These are phyloP conservation scores for Lucinisca nassula DNA, from an alignment of 2,888 invertebrate genomes.

Conservation along the genomic window DNA sequence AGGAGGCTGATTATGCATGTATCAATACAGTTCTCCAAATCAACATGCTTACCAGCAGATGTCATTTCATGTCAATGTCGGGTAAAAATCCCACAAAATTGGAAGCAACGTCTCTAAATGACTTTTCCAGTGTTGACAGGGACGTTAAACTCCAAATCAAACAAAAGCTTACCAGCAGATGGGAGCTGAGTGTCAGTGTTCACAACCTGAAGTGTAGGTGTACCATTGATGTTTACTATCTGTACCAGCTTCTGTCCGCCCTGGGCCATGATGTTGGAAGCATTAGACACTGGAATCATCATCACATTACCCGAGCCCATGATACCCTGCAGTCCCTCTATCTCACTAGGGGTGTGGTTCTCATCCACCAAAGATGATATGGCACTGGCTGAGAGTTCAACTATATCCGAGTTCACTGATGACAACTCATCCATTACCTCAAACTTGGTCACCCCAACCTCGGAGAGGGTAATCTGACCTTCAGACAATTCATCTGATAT, in stretches of 20 bases:
- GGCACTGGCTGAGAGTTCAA: not conserved
- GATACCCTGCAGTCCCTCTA: not conserved
- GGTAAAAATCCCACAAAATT: too few species aligned
- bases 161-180: not conserved
- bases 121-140: too few species aligned
- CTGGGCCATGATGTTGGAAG: not conserved
- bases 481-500: not conserved
- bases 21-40: too few species aligned
- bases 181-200: not conserved
- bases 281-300: not conserved
- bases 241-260: constrained; percentile 63
- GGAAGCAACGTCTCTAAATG: too few species aligned
- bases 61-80: too few species aligned
- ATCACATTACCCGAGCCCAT: not conserved
- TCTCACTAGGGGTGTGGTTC: not conserved
- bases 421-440: not conserved
- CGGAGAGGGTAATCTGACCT: not conserved
- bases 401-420: not conserved
- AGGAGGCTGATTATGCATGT: too few species aligned
- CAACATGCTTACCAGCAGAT: too few species aligned
- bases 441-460: not conserved
- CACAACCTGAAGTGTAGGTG: constrained; percentile 79
- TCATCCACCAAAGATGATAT: not conserved
- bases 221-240: constrained; percentile 79
- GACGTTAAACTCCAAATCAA: too few species aligned